Evolutionary conservation across 2,113 vertebrate genomes (phyloP).

Genomic region (Apeltes quadracus): DNA sequence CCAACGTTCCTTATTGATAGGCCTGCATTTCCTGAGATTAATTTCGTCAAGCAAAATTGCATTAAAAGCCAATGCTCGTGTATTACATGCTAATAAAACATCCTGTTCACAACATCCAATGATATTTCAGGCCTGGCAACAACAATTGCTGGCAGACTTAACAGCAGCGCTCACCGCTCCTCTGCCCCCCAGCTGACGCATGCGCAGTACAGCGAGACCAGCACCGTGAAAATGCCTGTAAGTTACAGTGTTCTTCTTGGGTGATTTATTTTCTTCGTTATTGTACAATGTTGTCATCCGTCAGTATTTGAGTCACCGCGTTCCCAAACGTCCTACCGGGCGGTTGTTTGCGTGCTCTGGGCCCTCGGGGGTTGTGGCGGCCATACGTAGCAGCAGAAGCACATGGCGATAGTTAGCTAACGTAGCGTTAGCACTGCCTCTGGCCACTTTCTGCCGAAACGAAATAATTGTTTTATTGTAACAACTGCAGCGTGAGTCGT

Average conservation of each 20-base stretch:
- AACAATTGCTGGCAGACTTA: not conserved
- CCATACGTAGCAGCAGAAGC: not conserved
- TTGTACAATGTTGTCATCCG: not conserved
- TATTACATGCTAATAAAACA: not conserved
- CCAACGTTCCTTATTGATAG: not conserved
- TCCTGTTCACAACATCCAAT: not conserved
- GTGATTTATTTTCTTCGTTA: not conserved
- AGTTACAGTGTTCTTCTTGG: slow-evolving; percentile 23
- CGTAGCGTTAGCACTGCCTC: slow-evolving; percentile 9
- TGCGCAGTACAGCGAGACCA: slow-evolving; percentile 9
- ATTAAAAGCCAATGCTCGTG: not conserved
- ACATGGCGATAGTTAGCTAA: slow-evolving; percentile 48
- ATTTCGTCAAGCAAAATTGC: not conserved
- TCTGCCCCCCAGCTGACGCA: not conserved
- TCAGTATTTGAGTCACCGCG: not conserved
- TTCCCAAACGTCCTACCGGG: not conserved
- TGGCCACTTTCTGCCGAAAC: slow-evolving; percentile 51
- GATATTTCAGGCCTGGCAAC: not conserved
- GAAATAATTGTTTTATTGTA: not conserved
- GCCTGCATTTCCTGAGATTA: not conserved
- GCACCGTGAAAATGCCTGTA: slow-evolving; percentile 60
- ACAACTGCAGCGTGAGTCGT: not conserved
- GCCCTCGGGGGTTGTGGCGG: not conserved
- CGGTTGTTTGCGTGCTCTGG: no score
- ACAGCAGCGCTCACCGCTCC: no score